Evolutionary conservation across 2,113 vertebrate species (phyloP), one percentile per base, ranked within the genome.

Genomic region (Chelonoidis abingdonii): DNA sequence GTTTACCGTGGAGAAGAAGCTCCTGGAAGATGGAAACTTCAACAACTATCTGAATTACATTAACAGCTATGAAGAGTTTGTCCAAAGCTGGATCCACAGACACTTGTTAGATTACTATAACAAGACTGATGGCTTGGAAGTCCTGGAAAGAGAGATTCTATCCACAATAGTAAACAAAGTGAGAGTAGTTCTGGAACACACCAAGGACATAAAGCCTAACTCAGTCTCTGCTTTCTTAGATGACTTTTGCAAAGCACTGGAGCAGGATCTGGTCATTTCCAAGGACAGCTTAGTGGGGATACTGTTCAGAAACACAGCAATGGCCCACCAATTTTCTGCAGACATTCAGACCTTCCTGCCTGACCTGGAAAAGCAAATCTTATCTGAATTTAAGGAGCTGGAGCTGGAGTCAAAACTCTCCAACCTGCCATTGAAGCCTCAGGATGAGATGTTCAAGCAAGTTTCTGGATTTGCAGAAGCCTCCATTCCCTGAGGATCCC

Each of bases 391-490:
- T 25, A 62, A 62, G 29, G 25, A 31, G 24, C 29, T 62, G 59
- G 59, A 62, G 24, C 25, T 62, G 24, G 88, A 9, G 53, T 94
- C 41, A n/a, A 53, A 88, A 54, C 87, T 94, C 35, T 56, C n/a
- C 6, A 16, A 75, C 11, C n/a, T 86, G 6, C 44, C 52, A 24
- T 41, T 91, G 25, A 91, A 91, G 41, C 90, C 90, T 10, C 76
- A 86, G 75, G 84, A 91, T 69, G 90, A 91, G 53, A 56, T 91
- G 49, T 91, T 92, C 47, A 92, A 50, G 69, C 83, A 86, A 47
- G 49, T 98, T 35, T 95, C 98, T 94, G 98, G 98, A 98, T 4
- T 25, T 62, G 59, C 53, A 31, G 59, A 62, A 31, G 24, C 59
- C 10, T 31, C 59, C 59, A 31, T 62, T 62, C 11, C 12, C 25